Conservation (phyloP, 1,140 invertebrate species). For the Macrobrachium nipponense region DNA sequence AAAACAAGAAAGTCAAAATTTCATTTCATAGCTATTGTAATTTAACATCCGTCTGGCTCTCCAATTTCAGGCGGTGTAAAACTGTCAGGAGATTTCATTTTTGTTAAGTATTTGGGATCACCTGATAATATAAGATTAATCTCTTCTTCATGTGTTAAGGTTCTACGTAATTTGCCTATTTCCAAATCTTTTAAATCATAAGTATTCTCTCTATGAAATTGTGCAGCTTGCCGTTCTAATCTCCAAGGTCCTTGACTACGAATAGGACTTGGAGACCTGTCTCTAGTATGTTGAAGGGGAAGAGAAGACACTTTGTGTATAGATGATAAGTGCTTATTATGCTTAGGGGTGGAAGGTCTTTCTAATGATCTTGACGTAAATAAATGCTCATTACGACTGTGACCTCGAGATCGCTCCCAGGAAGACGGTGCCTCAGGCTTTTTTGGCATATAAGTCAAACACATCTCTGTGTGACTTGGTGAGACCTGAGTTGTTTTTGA, state of each 20-base stretch:
- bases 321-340: slow-evolving; percentile 59
- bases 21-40: slow-evolving; percentile 63
- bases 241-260: slow-evolving; percentile 40
- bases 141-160: slow-evolving; percentile 63
- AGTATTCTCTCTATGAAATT: slow-evolving; percentile 38
- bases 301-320: slow-evolving; percentile 61
- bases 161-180: slow-evolving; percentile 50
- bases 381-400: slow-evolving; percentile 52
- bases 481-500: slow-evolving; percentile 60
- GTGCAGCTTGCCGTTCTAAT: slow-evolving; percentile 41
- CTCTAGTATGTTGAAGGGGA: slow-evolving; percentile 56
- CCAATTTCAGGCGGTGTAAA: slow-evolving; percentile 55
- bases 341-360: slow-evolving; percentile 60
- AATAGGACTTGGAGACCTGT: slow-evolving; percentile 62
- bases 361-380: slow-evolving; percentile 62
- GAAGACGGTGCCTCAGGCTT: slow-evolving; percentile 39
- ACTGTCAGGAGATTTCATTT: slow-evolving; percentile 61
- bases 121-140: slow-evolving; percentile 64
- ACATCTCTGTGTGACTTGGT: slow-evolving; percentile 63
- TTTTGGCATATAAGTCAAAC: slow-evolving; percentile 58
- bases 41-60: slow-evolving; percentile 50
- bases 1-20: slow-evolving; percentile 61
- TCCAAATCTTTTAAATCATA: slow-evolving; percentile 41
- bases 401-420: slow-evolving; percentile 52
- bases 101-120: slow-evolving; percentile 57